Evolutionary conservation across 2,797 vertebrate genomes (phyloP), one percentile per base, ranked within the genome.

Genomic region (Anabacerthia variegaticeps): DNA sequence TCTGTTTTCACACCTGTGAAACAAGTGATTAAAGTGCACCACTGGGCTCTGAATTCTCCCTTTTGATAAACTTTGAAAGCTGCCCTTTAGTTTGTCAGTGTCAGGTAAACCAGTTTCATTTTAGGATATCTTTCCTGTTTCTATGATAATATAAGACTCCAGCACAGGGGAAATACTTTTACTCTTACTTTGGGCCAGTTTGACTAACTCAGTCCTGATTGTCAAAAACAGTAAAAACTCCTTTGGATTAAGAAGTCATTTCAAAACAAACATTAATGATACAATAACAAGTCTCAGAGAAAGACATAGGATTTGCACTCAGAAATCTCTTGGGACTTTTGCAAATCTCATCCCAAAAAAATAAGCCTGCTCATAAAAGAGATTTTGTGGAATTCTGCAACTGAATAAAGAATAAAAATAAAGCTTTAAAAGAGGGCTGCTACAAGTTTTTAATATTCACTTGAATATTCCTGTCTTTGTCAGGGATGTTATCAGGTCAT

Each of bases 1-100:
- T 93, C 49, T 59, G 36, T 77, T 92, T 77, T 93, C 86, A 85
- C 34, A 90, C n/a, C 66, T 92, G 52, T 71, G 67, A 97, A 94
- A 52, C 23, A 89, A 80, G 44, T 69, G 55, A 83, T 93, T 83
- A 49, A 94, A 86, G 67, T 54, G 34, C 65, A 49, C 0, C 15
- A 69, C 58, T 87, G 75, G 63, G 59, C 92, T 95, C 59, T 91
- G 78, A 73, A 89, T 44, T 88, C 62, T 94, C 9, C 76, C 72
- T 86, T 92, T 58, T 55, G 39, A 68, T 65, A 95, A 94, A 71
- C 55, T 84, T 93, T 79, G 67, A 75, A 89, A 89, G 23, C 27
- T 88, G 36, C 37, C 48, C 86, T 79, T 37, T 41, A 34, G 58
- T 86, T 92, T 88, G 55, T 65, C 52, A 77, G 52, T 52, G 58